Evolutionary conservation across 1,140 invertebrate genomes (phyloP), one percentile per base, ranked within the genome.

Genomic region (Augochlora pura): DNA sequence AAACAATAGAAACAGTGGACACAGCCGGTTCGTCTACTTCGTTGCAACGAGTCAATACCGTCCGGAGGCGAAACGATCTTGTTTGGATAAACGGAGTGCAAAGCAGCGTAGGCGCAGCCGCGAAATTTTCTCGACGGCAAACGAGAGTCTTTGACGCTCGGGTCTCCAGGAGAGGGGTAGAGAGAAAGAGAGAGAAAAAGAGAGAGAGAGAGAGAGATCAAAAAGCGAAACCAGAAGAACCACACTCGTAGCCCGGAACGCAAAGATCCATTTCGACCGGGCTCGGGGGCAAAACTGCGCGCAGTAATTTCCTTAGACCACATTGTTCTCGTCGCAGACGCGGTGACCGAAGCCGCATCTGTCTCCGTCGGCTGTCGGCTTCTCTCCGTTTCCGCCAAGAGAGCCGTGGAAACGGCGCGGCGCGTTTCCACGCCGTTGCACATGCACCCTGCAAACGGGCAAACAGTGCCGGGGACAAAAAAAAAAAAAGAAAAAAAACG

Each of bases 401-500:
- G 46, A 27, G 9, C 63, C 25, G 46, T 62, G 66, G 42, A 70
- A 83, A 74, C 39, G 65, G 66, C 68, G 65, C 82, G 59, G 82
- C 73, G 49, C 73, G 49, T 77, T 83, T 81, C 62, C 82, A 63
- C 78, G 65, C 38, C 52, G 83, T 81, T 80, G 54, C 46, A 84
- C 66, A 67, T 52, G 64, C 49, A 65, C 46, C 49, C 66, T 70
- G 81, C 57, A 52, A 72, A 64, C 62, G 81, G 81, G 69, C 63
- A 77, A 82, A 71, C 68, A 32, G 63, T 42, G 38, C 23, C 27
- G 39, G 21, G 66, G n/a, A n/a, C n/a, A n/a, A n/a, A n/a, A n/a
- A n/a, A n/a, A n/a, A n/a, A n/a, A n/a, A n/a, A n/a, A n/a, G n/a
- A n/a, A 75, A 72, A 77, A 77, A 72, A 84, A 73, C 49, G 78